Evolutionary conservation across 2,888 invertebrate genomes (phyloP).

Genomic region (Pomacea canaliculata): DNA sequence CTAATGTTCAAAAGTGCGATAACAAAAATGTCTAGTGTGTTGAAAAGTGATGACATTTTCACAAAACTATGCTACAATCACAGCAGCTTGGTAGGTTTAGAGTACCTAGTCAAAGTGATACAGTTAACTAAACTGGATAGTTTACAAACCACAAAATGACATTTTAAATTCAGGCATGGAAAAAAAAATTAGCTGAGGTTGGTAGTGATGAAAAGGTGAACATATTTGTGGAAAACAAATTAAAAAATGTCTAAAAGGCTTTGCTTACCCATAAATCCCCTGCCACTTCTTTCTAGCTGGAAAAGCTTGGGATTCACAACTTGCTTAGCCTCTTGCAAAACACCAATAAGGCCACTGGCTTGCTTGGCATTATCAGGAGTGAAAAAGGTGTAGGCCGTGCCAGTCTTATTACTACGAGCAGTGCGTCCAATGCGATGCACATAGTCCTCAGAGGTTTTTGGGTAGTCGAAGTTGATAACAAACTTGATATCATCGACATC

Average conservation of each 20-base stretch:
- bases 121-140: too few species aligned
- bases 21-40: too few species aligned
- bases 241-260: background rate
- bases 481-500: conserved; percentile 98
- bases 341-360: conserved; percentile 90
- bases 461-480: conserved; percentile 98
- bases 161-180: too few species aligned
- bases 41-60: too few species aligned
- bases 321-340: conserved; percentile 93
- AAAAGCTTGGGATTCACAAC: conserved; percentile 86
- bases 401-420: conserved; percentile 90
- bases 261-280: conserved; percentile 28
- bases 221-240: background rate
- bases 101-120: too few species aligned
- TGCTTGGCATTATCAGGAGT: conserved; percentile 91
- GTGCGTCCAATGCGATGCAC: conserved; percentile 97
- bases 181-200: too few species aligned
- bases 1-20: too few species aligned
- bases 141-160: too few species aligned
- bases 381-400: conserved; percentile 97
- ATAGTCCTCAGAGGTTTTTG: conserved; percentile 97
- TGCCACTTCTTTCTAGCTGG: conserved; percentile 74
- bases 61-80: too few species aligned
- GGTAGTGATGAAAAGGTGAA: too few species aligned
- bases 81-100: too few species aligned